A percentile compares a stretch with the other conserved stretches of the same genome.
Evolutionary conservation across 2,113 vertebrate genomes (phyloP).

Genomic region (Lampris incognitus): DNA sequence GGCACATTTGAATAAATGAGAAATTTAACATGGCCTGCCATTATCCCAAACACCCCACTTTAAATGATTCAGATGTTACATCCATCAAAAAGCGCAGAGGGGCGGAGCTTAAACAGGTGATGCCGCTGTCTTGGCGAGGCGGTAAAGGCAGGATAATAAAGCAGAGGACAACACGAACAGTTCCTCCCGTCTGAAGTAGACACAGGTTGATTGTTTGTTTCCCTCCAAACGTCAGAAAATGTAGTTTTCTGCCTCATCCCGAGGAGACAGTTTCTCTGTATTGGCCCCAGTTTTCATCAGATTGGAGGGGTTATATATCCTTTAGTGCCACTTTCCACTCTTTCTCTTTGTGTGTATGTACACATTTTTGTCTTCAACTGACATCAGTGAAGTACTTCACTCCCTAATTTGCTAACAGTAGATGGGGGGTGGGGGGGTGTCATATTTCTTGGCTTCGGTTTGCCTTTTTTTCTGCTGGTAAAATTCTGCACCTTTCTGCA

Average conservation of each 20-base stretch:
- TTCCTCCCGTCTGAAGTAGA: too few species aligned
- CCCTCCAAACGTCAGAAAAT: too few species aligned
- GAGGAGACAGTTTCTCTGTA: too few species aligned
- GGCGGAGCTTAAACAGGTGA: slow-evolving; percentile 29
- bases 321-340: too few species aligned
- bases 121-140: neutral
- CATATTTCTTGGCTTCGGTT: slow-evolving; percentile 58
- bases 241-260: too few species aligned
- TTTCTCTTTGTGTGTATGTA: slow-evolving; percentile 9
- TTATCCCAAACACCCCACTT: slow-evolving; percentile 54
- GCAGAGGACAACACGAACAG: too few species aligned
- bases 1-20: slow-evolving; percentile 75
- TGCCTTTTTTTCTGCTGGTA: slow-evolving; percentile 49
- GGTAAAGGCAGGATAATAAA: too few species aligned
- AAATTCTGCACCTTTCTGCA: slow-evolving; percentile 60
- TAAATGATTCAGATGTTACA: slow-evolving; percentile 71
- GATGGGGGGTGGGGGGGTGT: slow-evolving; percentile 1
- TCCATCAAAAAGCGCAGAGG: slow-evolving; percentile 55
- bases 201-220: too few species aligned
- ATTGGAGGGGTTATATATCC: too few species aligned
- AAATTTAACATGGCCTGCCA: slow-evolving; percentile 55
- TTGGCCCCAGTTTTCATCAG: too few species aligned
- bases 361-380: slow-evolving; percentile 32
- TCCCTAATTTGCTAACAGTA: slow-evolving; percentile 1
- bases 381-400: slow-evolving; percentile 20